A percentile compares a stretch with the other conserved stretches of the same genome.
Conservation (phyloP, 2,113 vertebrate species). For the Cyprinodon brontotheroides region DNA sequence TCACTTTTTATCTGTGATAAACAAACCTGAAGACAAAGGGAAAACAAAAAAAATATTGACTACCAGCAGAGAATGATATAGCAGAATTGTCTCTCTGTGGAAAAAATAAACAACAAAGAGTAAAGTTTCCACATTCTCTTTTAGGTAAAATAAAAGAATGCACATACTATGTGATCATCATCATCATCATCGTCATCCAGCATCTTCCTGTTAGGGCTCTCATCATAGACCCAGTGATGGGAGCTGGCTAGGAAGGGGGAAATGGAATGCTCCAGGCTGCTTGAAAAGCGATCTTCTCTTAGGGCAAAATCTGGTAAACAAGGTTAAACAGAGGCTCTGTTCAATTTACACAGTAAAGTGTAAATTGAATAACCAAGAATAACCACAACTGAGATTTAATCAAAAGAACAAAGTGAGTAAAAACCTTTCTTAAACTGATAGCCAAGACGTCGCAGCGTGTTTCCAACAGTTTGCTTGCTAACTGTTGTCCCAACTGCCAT, state of each 20-base stretch:
- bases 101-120: too few relatives aligned
- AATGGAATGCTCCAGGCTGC: slow-evolving; percentile 79
- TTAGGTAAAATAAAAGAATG: neutral
- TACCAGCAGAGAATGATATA: slow-evolving; percentile 46
- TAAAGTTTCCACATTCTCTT: neutral
- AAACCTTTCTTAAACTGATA: neutral
- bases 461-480: neutral
- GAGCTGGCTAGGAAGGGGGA: slow-evolving; percentile 73
- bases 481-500: neutral
- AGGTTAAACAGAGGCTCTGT: slow-evolving; percentile 14
- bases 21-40: slow-evolving; percentile 12
- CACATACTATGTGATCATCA: slow-evolving; percentile 38
- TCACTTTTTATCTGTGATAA: slow-evolving; percentile 76
- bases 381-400: neutral
- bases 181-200: slow-evolving; percentile 63
- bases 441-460: neutral
- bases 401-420: neutral
- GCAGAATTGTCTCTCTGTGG: slow-evolving; percentile 15
- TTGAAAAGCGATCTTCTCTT: slow-evolving; percentile 74
- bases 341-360: neutral
- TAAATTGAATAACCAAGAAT: neutral
- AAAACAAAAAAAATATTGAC: slow-evolving; percentile 44
- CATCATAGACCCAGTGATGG: slow-evolving; percentile 70
- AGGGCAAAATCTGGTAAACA: slow-evolving; percentile 70
- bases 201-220: slow-evolving; percentile 74